Evolutionary conservation across 2,113 vertebrate genomes (phyloP).

Genomic region (Embiotoca jacksoni): DNA sequence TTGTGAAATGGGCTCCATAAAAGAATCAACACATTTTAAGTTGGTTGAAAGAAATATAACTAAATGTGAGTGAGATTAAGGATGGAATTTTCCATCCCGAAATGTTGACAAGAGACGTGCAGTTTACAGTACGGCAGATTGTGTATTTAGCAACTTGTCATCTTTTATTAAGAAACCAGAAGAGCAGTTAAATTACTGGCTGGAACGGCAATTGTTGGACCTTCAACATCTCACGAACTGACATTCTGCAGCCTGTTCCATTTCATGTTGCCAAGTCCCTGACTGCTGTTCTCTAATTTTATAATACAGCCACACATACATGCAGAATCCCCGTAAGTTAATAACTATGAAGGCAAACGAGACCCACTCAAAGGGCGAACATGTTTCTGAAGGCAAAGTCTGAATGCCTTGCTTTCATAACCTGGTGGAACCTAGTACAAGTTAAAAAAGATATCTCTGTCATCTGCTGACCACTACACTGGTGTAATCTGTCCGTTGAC

Average conservation of each 20-base stretch:
- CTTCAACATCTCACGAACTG: constrained; percentile 4
- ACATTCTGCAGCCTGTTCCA: neutral
- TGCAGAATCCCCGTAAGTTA: neutral
- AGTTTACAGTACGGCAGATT: too few species aligned
- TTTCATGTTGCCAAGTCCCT: constrained; percentile 16
- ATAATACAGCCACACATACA: constrained; percentile 8
- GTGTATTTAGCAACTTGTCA: neutral
- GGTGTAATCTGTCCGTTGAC: constrained; percentile 27
- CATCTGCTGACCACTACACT: neutral
- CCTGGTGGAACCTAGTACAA: neutral
- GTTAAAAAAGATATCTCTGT: constrained; percentile 1
- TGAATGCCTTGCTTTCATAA: neutral
- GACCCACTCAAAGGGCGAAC: constrained; percentile 8
- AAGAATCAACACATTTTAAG: too few species aligned
- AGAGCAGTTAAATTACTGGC: neutral
- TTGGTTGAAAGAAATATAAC: too few species aligned
- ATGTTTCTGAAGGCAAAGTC: constrained; percentile 15
- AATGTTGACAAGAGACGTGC: too few species aligned
- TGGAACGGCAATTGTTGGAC: neutral
- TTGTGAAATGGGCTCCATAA: too few species aligned
- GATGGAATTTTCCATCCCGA: too few species aligned
- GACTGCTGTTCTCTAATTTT: neutral
- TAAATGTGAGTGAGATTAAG: too few species aligned
- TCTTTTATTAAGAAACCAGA: neutral
- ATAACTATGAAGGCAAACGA: constrained; percentile 1